Evolutionary conservation across 2,888 invertebrate species (phyloP).

Genomic region (Agrotis segetum): DNA sequence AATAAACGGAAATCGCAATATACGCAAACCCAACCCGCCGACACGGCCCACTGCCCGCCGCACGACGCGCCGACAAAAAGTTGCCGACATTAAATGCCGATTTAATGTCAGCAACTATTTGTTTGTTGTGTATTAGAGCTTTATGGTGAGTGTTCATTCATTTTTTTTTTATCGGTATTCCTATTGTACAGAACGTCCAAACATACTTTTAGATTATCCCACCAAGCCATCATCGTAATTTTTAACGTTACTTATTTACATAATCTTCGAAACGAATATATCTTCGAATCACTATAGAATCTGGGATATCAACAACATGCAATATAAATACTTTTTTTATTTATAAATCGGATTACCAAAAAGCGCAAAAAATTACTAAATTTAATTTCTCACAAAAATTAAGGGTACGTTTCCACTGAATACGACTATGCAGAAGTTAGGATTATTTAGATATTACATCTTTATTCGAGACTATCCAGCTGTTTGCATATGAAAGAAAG

Average conservation of each 20-base stretch:
- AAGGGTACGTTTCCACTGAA: conserved; percentile 35
- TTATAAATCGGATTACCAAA: conserved; percentile 49
- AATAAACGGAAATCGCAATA: too few species aligned
- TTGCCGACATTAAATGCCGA: too few species aligned
- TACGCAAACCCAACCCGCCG: too few species aligned
- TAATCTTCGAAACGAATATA: conserved; percentile 20
- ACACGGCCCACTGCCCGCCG: too few species aligned
- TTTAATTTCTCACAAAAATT: conserved; percentile 1
- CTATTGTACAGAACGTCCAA: too few species aligned
- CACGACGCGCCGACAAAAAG: too few species aligned
- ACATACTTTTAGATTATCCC: too few species aligned
- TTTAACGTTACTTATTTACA: conserved; percentile 37
- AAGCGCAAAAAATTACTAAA: conserved; percentile 38
- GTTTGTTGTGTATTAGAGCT: too few species aligned
- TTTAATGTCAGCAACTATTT: too few species aligned
- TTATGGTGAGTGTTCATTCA: too few species aligned
- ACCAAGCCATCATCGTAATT: not conserved
- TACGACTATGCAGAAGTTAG: not conserved
- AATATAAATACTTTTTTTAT: conserved; percentile 30
- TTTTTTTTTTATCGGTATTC: too few species aligned
- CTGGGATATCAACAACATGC: conserved; percentile 46
- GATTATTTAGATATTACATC: not conserved
- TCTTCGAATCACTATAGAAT: conserved; percentile 30
- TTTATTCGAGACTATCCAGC: not conserved
- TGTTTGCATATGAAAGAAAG: not conserved